These are phyloP conservation scores for Phymorhynchus buccinoides DNA, from an alignment of 1,140 invertebrate genomes.

Conservation along the genomic window DNA sequence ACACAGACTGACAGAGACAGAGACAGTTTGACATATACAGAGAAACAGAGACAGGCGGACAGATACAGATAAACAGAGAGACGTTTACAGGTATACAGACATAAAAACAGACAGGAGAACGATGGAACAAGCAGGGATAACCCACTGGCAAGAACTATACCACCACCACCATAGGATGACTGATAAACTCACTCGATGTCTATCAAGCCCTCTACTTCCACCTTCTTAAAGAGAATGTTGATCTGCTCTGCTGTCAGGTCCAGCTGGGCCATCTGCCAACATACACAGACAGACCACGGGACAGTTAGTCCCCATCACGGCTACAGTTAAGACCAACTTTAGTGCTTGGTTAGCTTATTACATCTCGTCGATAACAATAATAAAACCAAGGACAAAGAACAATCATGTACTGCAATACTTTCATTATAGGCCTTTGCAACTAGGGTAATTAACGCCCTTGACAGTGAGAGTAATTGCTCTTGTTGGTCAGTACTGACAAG, in stretches of 20 bases:
- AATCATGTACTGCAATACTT: too few relatives aligned
- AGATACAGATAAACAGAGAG: neutral
- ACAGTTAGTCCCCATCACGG: neutral
- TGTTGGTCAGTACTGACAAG: too few relatives aligned
- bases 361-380: too few relatives aligned
- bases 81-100: neutral
- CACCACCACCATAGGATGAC: neutral
- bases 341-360: neutral
- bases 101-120: neutral
- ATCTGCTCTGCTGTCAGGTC: constrained; percentile 33
- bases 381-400: too few relatives aligned
- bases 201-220: constrained; percentile 23
- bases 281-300: neutral
- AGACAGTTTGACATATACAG: neutral
- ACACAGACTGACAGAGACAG: neutral
- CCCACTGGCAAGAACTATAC: too few relatives aligned
- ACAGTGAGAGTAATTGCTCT: too few relatives aligned
- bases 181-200: constrained; percentile 34
- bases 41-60: neutral
- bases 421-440: too few relatives aligned
- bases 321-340: neutral
- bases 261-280: constrained; percentile 37
- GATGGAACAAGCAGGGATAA: neutral
- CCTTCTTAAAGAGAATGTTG: constrained; percentile 32
- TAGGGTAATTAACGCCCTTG: too few relatives aligned